phyloP scores from a whole-genome alignment of 2,888 invertebrate genomes.

The Barypeithes pellucidus region DNA sequence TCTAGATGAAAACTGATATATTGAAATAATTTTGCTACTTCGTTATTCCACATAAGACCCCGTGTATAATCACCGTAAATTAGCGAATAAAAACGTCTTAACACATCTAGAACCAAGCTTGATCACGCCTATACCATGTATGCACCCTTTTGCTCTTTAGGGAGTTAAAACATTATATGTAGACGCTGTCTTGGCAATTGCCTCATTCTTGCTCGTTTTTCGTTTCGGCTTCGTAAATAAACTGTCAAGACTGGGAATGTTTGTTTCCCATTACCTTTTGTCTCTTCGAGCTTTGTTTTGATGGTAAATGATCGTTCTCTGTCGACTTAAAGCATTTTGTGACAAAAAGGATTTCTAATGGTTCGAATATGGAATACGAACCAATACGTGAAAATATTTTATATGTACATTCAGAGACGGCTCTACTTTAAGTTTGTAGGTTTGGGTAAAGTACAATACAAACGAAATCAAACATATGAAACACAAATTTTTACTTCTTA shows the following conservation, averaged over 20 bases:
- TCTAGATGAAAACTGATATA: no score
- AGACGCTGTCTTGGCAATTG: background rate
- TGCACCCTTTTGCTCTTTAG: background rate
- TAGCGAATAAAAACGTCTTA: no score
- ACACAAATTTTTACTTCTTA: no score
- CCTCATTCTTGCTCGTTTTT: background rate
- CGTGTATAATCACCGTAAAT: no score
- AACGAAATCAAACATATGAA: no score
- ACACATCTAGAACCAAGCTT: background rate
- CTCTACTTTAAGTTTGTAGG: no score
- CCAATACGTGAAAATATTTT: no score
- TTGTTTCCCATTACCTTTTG: slow-evolving; percentile 28
- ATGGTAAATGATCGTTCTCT: slow-evolving; percentile 7
- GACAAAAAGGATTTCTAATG: background rate
- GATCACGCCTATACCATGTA: background rate
- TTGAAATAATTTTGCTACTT: no score
- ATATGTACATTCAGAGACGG: no score
- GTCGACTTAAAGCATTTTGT: slow-evolving; percentile 2
- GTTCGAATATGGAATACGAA: no score
- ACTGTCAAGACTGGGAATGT: slow-evolving; percentile 15
- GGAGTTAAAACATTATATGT: background rate
- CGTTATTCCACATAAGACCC: no score
- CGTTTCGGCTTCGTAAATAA: slow-evolving; percentile 20
- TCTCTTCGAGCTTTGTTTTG: background rate
- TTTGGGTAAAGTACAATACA: no score